Percentiles rank a stretch among this genome's conserved stretches.
Evolutionary conservation across 2,797 vertebrate genomes (phyloP).

Genomic region (Dendrocincla fuliginosa): DNA sequence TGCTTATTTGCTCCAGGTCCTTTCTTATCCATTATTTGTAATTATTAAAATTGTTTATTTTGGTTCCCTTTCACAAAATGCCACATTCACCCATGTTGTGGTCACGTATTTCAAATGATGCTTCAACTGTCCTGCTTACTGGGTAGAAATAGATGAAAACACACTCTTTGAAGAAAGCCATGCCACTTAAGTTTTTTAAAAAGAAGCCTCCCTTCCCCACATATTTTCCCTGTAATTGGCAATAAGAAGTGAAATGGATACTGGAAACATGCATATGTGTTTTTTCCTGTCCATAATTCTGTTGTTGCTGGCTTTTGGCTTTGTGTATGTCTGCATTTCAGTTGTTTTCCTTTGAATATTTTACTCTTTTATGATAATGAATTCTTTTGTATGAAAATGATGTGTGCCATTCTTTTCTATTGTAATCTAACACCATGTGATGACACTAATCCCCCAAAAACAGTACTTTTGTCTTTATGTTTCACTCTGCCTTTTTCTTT

Average conservation of each 20-base stretch:
- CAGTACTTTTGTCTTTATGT: not conserved
- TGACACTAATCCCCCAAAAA: not conserved
- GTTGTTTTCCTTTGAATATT: conserved; percentile 5
- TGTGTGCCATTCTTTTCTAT: not conserved
- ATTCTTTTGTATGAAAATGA: not conserved
- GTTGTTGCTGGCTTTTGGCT: not conserved
- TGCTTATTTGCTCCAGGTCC: not conserved
- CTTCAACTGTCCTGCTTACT: not conserved
- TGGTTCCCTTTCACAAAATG: not conserved
- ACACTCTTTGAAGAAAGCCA: not conserved
- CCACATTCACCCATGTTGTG: not conserved
- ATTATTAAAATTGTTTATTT: not conserved
- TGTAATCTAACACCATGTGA: not conserved
- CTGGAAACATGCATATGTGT: conserved; percentile 47
- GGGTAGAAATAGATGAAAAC: not conserved
- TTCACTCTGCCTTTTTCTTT: not conserved
- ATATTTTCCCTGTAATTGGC: not conserved
- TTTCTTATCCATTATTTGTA: not conserved
- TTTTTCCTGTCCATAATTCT: conserved; percentile 35
- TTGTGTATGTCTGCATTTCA: not conserved
- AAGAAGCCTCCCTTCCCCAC: not conserved
- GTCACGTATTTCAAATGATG: not conserved
- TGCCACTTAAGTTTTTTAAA: not conserved
- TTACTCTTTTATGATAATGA: not conserved
- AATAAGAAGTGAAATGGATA: conserved; percentile 28